Evolutionary conservation across 1,140 invertebrate genomes (phyloP), one percentile per base, ranked within the genome.

Genomic region (Zaprionus vittiger): DNA sequence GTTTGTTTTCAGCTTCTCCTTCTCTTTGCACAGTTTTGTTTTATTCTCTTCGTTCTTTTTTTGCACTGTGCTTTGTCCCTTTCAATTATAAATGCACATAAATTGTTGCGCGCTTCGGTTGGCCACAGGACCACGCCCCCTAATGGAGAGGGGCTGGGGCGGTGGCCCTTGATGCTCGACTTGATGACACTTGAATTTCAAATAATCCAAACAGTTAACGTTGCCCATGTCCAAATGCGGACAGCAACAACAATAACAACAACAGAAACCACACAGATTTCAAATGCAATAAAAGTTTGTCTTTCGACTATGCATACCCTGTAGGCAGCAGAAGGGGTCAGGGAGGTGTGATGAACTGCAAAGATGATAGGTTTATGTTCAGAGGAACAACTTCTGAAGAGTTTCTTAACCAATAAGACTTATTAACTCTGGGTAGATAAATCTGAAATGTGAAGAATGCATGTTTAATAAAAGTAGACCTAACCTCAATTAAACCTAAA

Each of bases 71-170:
- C 56, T 75, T 79, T 72, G 86, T 90, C 80, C 66, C 70, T 82
- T 85, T 82, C 68, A 90, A 90, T 90, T 90, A 90, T 82, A 90
- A 90, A 90, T 90, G 85, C 85, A 85, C 85, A 90, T 90, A 90
- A 90, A 90, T 90, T 90, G 85, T 77, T 83, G 73, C 73, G 67
- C 63, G 41, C 76, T 38, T 31, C 41, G 26, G 49, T 70, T 59
- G 69, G 20, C 69, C 69, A 56, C 59, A 61, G 79, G 64, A 41
- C 72, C 59, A 61, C 63, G 60, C 68, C 69, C 52, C 62, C 65
- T 61, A n/a, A 65, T 65, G 41, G 54, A 56, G 24, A 17, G 17
- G 52, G 34, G 41, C 41, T 15, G 37, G 11, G 14, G 14, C 4
- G 41, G 7, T 38, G 26, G 64, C 26, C 38, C n/a, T 11, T 59